Evolutionary conservation across 2,113 vertebrate species (phyloP).

Genomic region (Trematomus loennbergii): DNA sequence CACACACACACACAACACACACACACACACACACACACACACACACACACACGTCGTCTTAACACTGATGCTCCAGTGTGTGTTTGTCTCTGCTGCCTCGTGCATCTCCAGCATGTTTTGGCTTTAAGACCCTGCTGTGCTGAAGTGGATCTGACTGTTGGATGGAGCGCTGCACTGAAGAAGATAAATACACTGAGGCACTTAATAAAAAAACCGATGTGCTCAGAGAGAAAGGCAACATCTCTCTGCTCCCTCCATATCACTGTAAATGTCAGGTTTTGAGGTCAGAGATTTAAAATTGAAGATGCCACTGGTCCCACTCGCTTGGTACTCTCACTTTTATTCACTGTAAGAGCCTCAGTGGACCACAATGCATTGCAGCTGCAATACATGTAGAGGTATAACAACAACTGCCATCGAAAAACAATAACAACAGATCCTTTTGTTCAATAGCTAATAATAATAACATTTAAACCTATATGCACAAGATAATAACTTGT

Average conservation of each 20-base stretch:
- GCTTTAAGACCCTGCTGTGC: constrained; percentile 1
- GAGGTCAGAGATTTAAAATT: constrained; percentile 13
- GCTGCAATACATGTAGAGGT: constrained; percentile 19
- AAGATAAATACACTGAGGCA: constrained; percentile 14
- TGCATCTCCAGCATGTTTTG: constrained; percentile 21
- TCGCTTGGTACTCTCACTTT: background rate
- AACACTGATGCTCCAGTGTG: too few species aligned
- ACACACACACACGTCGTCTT: constrained; percentile 23
- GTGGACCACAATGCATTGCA: constrained; percentile 41
- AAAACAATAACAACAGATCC: too few species aligned
- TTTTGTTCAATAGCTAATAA: too few species aligned
- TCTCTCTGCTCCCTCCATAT: background rate
- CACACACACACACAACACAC: too few species aligned
- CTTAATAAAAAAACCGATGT: background rate
- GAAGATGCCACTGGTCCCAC: background rate
- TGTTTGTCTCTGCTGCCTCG: background rate
- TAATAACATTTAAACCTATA: too few species aligned
- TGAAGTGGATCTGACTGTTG: background rate
- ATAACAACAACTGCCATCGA: too few species aligned
- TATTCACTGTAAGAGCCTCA: constrained; percentile 1
- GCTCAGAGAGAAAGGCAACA: constrained; percentile 10
- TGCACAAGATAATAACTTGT: too few species aligned
- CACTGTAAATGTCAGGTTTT: constrained; percentile 35
- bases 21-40: too few species aligned
- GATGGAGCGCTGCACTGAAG: background rate